Evolutionary conservation across 1,140 invertebrate species (phyloP).

Genomic region (Scylla paramamosain): DNA sequence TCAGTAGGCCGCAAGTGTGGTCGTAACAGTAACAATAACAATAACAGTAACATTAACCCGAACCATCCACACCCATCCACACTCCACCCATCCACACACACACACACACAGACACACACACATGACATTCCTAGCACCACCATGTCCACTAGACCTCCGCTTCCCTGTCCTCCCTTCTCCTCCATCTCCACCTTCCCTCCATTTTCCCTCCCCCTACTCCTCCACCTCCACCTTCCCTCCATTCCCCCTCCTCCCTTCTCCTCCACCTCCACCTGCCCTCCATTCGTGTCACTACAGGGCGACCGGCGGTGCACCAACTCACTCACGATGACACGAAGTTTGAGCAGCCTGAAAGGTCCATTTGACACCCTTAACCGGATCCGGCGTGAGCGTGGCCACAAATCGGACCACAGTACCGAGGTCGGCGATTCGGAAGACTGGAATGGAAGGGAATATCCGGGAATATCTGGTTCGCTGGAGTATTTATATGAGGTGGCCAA

Average conservation of each 20-base stretch:
- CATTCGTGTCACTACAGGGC: not conserved
- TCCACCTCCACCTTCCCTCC: not conserved
- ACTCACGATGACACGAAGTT: conserved; percentile 24
- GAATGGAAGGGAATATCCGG: conserved; percentile 1
- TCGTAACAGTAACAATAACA: conserved; percentile 47
- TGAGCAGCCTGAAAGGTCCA: not conserved
- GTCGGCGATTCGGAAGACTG: not conserved
- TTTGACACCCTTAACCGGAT: conserved; percentile 17
- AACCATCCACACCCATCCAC: not conserved
- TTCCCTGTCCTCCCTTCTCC: not conserved
- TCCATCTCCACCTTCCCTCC: not conserved
- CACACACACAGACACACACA: not conserved
- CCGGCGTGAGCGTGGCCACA: not conserved
- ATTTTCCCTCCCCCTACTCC: not conserved
- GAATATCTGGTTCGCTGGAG: not conserved
- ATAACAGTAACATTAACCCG: conserved; percentile 60
- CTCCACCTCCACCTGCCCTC: not conserved
- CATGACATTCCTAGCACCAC: not conserved
- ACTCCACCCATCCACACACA: not conserved
- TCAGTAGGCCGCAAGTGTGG: conserved; percentile 39
- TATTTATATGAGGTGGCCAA: conserved; percentile 22
- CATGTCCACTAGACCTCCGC: not conserved
- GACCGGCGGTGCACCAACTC: conserved; percentile 6
- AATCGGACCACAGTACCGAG: conserved; percentile 17
- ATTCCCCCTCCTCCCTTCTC: not conserved